These are phyloP conservation scores for Acromyrmex echinatior DNA, from an alignment of 1,140 invertebrate genomes.

Conservation along the genomic window DNA sequence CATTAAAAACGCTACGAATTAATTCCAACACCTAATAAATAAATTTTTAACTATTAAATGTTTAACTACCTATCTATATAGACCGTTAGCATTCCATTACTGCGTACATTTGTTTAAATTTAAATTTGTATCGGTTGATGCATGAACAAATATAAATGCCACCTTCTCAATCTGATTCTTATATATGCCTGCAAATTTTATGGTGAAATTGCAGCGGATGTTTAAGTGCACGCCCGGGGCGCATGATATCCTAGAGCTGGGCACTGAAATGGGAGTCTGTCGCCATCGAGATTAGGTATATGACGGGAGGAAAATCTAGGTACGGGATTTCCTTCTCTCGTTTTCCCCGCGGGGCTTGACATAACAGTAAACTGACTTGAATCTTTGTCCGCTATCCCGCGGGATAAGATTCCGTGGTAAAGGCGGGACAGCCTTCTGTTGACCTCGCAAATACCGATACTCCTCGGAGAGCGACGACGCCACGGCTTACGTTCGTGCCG, in stretches of 20 bases:
- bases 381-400: constrained; percentile 71
- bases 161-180: constrained; percentile 53
- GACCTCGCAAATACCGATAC: constrained; percentile 74
- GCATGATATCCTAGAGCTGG: constrained; percentile 64
- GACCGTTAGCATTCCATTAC: background rate
- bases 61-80: background rate
- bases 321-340: constrained; percentile 70
- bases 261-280: constrained; percentile 68
- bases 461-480: constrained; percentile 60
- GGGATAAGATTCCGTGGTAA: constrained; percentile 70
- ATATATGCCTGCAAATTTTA: constrained; percentile 60
- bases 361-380: constrained; percentile 75
- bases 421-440: constrained; percentile 67
- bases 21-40: too few species aligned
- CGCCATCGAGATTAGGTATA: constrained; percentile 76
- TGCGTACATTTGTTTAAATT: background rate
- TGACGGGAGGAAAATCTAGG: constrained; percentile 72
- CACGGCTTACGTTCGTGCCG: constrained; percentile 65
- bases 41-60: background rate
- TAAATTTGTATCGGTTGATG: background rate
- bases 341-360: constrained; percentile 56
- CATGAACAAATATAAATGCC: background rate
- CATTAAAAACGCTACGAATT: too few species aligned
- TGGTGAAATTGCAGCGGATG: constrained; percentile 64
- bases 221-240: constrained; percentile 71